These are phyloP conservation scores for Heliopora coerulea DNA, from an alignment of 92 coral and sea anemone genomes.

Conservation along the genomic window DNA sequence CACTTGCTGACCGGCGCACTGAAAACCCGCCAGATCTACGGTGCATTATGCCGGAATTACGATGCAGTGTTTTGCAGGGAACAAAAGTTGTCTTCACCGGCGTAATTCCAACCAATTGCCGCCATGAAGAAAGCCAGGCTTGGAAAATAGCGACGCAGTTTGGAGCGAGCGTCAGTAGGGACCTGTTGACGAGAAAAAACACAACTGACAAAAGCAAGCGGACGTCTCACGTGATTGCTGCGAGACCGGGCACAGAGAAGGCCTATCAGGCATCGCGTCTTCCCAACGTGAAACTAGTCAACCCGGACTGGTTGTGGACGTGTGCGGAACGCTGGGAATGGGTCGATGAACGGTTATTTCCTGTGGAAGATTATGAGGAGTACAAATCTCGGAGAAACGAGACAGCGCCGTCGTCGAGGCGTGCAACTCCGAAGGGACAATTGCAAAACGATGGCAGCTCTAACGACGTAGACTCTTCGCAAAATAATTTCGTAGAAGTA, in stretches of 20 bases:
- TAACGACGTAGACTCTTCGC: neutral
- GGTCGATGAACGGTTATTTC: conserved; percentile 93
- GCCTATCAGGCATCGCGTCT: conserved; percentile 78
- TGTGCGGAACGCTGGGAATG: conserved; percentile 98
- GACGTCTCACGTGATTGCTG: conserved; percentile 97
- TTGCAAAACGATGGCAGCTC: neutral
- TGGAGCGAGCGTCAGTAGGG: conserved; percentile 76
- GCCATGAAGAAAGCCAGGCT: conserved; percentile 79
- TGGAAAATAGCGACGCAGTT: conserved; percentile 81
- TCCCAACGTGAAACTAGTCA: conserved; percentile 80
- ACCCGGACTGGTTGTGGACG: conserved; percentile 89
- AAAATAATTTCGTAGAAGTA: conserved; percentile 17
- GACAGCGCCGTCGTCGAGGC: conserved; percentile 44
- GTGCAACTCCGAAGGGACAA: conserved; percentile 66
- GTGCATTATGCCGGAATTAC: conserved; percentile 66
- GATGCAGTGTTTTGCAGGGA: conserved; percentile 67
- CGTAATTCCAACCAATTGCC: conserved; percentile 83
- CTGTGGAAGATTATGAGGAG: conserved; percentile 84
- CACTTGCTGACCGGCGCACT: neutral
- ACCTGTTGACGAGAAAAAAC: conserved; percentile 66
- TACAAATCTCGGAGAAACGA: conserved; percentile 50
- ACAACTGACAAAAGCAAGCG: conserved; percentile 52
- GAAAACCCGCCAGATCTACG: conserved; percentile 68
- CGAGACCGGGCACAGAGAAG: conserved; percentile 93
- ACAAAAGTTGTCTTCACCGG: conserved; percentile 89